Evolutionary conservation across 2,888 invertebrate species (phyloP), one percentile per base, ranked within the genome.

Genomic region (Heliconius hortense): DNA sequence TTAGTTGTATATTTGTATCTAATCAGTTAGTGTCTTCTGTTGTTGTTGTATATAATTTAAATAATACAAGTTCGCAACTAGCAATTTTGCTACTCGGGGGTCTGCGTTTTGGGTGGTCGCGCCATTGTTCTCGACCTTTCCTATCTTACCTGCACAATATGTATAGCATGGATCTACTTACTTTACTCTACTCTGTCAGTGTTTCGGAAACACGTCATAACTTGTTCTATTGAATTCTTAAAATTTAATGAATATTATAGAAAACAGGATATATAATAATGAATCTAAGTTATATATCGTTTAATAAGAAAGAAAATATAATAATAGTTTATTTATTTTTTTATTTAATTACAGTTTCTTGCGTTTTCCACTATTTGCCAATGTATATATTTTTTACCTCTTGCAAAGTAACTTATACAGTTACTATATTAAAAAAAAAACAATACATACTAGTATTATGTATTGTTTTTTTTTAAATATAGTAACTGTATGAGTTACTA

Each of bases 31-130:
- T 56, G 1, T 31, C 31, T 31, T 56, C 13, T 56, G n/a, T 56
- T 28, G 28, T 53, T 31, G 28, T 56, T 35, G 69, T 35, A 56
- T 31, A 56, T 31, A 69, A 53, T 69, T 56, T 69, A 69, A 31
- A 56, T 56, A 69, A 31, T 53, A 56, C 71, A 59, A 39, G 26
- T 60, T 39, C 21, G 26, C 39, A 60, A 60, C 43, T 59, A 60
- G 60, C 60, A 71, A 71, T 53, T 69, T 18, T 28, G 24, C 60
- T 43, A 60, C 60, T 60, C 24, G 60, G 59, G 39, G 59, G 56
- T 71, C 39, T 26, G 59, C 60, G 35, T 60, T 71, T 71, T 71
- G 71, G 60, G 71, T 60, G 60, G 60, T 24, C 71, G 60, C 60
- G 18, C 59, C 26, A 39, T 71, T 60, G 71, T 71, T 35, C 59